A percentile compares a stretch with the other conserved stretches of the same genome.
phyloP scores from a whole-genome alignment of 2,113 vertebrate species.

The Pontoporia blainvillei region DNA sequence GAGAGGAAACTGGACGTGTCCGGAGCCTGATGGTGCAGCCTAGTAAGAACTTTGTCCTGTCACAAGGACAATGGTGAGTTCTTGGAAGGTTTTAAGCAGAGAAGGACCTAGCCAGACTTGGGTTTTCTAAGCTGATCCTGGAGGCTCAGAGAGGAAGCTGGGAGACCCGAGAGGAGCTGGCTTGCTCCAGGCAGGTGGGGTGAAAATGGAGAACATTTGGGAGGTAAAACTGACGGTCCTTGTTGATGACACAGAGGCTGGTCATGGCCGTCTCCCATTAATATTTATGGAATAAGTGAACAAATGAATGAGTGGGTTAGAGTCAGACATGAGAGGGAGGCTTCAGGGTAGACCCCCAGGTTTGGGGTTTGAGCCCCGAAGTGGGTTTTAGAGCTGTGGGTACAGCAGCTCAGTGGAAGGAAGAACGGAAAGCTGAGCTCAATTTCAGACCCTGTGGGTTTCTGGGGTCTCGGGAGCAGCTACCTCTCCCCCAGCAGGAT shows the following conservation, averaged over 20 bases:
- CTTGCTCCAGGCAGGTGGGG: not conserved
- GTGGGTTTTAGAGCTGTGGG: not conserved
- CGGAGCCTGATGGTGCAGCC: not conserved
- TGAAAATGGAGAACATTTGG: fast-evolving
- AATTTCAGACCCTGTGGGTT: fast-evolving
- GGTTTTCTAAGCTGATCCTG: not conserved
- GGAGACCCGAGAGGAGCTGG: fast-evolving
- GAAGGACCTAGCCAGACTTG: not conserved
- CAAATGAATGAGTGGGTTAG: not conserved
- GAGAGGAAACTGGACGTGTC: fast-evolving
- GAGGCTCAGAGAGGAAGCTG: not conserved
- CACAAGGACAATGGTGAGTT: not conserved
- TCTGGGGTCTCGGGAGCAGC: not conserved
- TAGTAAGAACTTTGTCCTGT: not conserved
- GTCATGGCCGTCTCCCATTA: not conserved
- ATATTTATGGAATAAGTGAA: not conserved
- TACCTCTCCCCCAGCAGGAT: not conserved
- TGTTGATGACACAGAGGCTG: not conserved
- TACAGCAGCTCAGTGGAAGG: not conserved
- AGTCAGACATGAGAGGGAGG: not conserved
- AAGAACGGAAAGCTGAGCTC: not conserved
- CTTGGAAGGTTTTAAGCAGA: not conserved
- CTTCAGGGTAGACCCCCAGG: not conserved
- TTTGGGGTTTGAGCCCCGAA: not conserved
- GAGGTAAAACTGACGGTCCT: not conserved